phyloP scores from a whole-genome alignment of 2,797 vertebrate genomes.

The Crax fasciolata region DNA sequence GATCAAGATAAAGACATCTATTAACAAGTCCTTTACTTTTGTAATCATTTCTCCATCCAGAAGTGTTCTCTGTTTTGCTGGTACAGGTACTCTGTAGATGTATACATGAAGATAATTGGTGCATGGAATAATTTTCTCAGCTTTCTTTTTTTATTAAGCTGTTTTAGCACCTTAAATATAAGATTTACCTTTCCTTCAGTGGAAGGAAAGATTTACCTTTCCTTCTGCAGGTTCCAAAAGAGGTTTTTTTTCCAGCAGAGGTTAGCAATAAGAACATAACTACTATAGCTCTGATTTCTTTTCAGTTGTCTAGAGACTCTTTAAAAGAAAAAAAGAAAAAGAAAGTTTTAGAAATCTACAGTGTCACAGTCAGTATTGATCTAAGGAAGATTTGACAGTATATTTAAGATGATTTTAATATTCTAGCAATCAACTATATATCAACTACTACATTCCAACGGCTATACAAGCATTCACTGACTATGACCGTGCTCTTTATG shows the following conservation, averaged over 20 bases:
- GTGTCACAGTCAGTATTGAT: neutral
- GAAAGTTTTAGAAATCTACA: neutral
- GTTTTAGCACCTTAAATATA: neutral
- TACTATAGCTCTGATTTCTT: neutral
- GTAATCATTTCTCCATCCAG: neutral
- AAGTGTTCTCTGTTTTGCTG: neutral
- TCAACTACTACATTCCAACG: neutral
- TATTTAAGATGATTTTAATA: neutral
- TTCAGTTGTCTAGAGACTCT: neutral
- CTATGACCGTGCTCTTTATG: neutral
- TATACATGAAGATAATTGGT: neutral
- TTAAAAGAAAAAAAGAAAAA: too few species aligned
- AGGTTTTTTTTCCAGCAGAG: neutral
- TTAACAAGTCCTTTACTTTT: neutral
- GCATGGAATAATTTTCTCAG: neutral
- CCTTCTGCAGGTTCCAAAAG: neutral
- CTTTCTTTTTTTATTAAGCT: neutral
- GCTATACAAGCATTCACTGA: neutral
- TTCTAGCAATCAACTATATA: neutral
- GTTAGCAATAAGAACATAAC: neutral
- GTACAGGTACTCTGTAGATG: neutral
- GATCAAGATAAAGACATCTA: neutral
- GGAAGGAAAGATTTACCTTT: neutral
- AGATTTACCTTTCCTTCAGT: neutral
- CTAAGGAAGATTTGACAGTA: neutral